Percentiles rank a stretch among this genome's conserved stretches.
Conservation (phyloP, 2,113 vertebrate genomes). For the Channa maculata region DNA sequence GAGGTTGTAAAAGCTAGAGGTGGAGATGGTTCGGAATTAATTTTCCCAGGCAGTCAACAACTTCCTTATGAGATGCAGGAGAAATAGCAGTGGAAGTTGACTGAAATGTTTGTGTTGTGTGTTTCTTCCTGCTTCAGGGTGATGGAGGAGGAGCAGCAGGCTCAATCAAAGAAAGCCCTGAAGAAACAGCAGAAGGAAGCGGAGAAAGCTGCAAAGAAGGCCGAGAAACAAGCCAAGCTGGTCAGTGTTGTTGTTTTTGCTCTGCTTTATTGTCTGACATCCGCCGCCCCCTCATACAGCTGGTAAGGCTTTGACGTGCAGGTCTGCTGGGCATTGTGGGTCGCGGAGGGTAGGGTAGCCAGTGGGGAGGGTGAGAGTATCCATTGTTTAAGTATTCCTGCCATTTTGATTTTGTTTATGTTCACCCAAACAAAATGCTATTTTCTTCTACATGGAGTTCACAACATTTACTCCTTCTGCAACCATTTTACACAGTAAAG, state of each 20-base stretch:
- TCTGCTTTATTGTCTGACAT: conserved; percentile 56
- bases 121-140: conserved; percentile 85
- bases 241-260: conserved; percentile 70
- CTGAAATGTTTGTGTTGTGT: conserved; percentile 87
- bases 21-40: conserved; percentile 71
- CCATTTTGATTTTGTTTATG: conserved; percentile 75
- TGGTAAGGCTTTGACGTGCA: conserved; percentile 58
- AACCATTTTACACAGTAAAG: neutral
- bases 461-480: neutral
- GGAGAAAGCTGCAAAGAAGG: conserved; percentile 86
- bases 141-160: conserved; percentile 84
- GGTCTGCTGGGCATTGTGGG: conserved; percentile 57
- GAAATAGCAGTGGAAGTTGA: conserved; percentile 87
- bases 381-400: conserved; percentile 82
- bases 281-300: conserved; percentile 54
- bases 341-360: conserved; percentile 44
- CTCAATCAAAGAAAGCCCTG: conserved; percentile 85
- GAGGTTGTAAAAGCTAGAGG: conserved; percentile 61
- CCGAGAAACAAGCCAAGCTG: conserved; percentile 84
- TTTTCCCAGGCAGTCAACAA: conserved; percentile 91
- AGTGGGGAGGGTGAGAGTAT: conserved; percentile 23
- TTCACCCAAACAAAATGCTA: conserved; percentile 70
- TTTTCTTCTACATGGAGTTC: conserved; percentile 54
- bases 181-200: conserved; percentile 91
- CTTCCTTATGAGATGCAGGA: conserved; percentile 84